Conservation (phyloP, 92 coral and sea anemone species). For the Phenganax subtilis region DNA sequence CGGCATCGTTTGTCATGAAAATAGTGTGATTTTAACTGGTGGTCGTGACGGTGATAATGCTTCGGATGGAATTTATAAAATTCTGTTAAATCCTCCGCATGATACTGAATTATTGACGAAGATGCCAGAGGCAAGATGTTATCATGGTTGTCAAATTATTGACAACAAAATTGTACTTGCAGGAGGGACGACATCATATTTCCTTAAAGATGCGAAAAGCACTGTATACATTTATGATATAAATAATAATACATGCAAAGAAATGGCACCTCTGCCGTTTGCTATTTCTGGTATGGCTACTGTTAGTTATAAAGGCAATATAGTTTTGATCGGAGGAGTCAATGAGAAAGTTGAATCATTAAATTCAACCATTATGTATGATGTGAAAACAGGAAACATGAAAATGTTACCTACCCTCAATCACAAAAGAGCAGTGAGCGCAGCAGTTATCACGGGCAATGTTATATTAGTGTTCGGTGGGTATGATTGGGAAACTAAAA, state of each 20-base stretch:
- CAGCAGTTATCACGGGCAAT: slow-evolving; percentile 60
- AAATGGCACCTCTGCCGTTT: slow-evolving; percentile 1
- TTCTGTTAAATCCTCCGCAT: neutral
- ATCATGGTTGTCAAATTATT: slow-evolving; percentile 7
- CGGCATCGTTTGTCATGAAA: slow-evolving; percentile 1
- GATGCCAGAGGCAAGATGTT: slow-evolving; percentile 7
- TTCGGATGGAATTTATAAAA: slow-evolving; percentile 14
- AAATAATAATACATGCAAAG: neutral
- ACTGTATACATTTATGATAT: slow-evolving; percentile 1
- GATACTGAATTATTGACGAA: neutral
- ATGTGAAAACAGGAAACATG: slow-evolving; percentile 74
- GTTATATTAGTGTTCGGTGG: slow-evolving; percentile 72
- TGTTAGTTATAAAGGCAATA: slow-evolving; percentile 15
- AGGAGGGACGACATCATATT: neutral
- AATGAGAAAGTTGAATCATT: slow-evolving; percentile 5
- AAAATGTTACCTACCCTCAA: slow-evolving; percentile 59
- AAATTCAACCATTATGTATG: slow-evolving; percentile 16
- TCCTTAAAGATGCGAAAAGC: neutral
- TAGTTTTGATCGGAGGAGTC: slow-evolving; percentile 15
- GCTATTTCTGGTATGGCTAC: neutral
- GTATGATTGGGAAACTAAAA: slow-evolving; percentile 58
- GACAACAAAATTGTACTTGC: slow-evolving; percentile 1
- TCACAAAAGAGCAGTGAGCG: slow-evolving; percentile 72
- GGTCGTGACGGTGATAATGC: neutral
- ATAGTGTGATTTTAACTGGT: slow-evolving; percentile 12